These are phyloP conservation scores for Megalops cyprinoides DNA, from an alignment of 2,797 vertebrate species.

Conservation along the genomic window DNA sequence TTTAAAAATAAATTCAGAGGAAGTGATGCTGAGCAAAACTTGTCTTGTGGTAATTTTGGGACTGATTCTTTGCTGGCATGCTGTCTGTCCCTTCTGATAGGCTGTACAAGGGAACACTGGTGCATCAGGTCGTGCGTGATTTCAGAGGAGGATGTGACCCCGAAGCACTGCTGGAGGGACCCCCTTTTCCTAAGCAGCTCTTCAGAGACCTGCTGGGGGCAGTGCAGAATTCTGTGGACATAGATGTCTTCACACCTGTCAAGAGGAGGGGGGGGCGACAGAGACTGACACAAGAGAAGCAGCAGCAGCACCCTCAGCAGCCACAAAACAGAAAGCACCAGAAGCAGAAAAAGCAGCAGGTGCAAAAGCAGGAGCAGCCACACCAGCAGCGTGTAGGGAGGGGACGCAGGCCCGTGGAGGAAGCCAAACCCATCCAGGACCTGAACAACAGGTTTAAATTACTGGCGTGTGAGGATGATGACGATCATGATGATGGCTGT, in stretches of 20 bases:
- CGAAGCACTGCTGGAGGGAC: constrained; percentile 59
- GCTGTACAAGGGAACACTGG: constrained; percentile 75
- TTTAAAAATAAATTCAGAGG: too few species aligned
- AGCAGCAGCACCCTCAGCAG: not conserved
- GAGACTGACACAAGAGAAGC: constrained; percentile 46
- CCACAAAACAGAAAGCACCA: not conserved
- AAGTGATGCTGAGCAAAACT: too few species aligned
- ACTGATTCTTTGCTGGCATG: not conserved
- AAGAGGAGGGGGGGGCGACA: constrained; percentile 44
- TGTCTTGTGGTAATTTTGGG: not conserved
- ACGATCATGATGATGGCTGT: not conserved
- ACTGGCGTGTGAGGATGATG: constrained; percentile 50
- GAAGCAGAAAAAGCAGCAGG: not conserved
- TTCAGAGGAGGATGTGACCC: constrained; percentile 51
- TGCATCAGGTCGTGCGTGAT: constrained; percentile 69
- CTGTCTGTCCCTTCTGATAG: constrained; percentile 55
- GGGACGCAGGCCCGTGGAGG: not conserved
- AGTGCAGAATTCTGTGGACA: constrained; percentile 51
- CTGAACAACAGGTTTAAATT: constrained; percentile 59
- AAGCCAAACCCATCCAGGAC: not conserved
- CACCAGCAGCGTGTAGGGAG: too few species aligned
- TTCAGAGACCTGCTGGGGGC: constrained; percentile 62
- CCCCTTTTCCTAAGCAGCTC: constrained; percentile 51
- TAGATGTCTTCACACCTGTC: constrained; percentile 54
- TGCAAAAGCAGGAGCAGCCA: too few species aligned